Conservation (phyloP, 2,888 invertebrate genomes). For the Dynastes grantii region DNA sequence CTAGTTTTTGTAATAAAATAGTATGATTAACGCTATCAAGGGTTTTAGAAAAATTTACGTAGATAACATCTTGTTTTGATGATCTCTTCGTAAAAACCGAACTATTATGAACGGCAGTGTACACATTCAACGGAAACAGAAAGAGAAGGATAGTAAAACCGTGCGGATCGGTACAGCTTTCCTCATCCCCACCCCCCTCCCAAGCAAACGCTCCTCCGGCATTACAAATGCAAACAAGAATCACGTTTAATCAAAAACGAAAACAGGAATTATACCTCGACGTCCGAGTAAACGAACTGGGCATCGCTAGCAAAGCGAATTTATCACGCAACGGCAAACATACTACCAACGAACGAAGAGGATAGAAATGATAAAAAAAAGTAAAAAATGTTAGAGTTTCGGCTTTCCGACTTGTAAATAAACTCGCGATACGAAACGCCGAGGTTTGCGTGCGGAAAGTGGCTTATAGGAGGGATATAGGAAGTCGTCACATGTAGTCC, state of each 20-base stretch:
- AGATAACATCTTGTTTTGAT: too few relatives aligned
- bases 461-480: background rate
- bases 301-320: conserved; percentile 3
- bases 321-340: conserved; percentile 34
- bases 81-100: too few relatives aligned
- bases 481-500: background rate
- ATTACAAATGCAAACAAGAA: conserved; percentile 34
- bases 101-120: too few relatives aligned
- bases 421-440: conserved; percentile 2
- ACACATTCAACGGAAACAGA: background rate
- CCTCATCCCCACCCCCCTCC: background rate
- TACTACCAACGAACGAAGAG: too few relatives aligned
- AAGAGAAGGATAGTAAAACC: background rate
- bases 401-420: conserved; percentile 25
- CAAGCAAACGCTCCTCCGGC: background rate
- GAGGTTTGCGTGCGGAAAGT: background rate
- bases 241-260: conserved; percentile 44
- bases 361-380: background rate
- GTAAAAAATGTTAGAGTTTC: background rate
- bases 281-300: background rate
- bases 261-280: conserved; percentile 24
- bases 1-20: too few relatives aligned
- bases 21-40: too few relatives aligned
- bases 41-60: too few relatives aligned
- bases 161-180: background rate